These are phyloP conservation scores for Mionectes olivaceus DNA, from an alignment of 2,797 vertebrate genomes.

Conservation along the genomic window DNA sequence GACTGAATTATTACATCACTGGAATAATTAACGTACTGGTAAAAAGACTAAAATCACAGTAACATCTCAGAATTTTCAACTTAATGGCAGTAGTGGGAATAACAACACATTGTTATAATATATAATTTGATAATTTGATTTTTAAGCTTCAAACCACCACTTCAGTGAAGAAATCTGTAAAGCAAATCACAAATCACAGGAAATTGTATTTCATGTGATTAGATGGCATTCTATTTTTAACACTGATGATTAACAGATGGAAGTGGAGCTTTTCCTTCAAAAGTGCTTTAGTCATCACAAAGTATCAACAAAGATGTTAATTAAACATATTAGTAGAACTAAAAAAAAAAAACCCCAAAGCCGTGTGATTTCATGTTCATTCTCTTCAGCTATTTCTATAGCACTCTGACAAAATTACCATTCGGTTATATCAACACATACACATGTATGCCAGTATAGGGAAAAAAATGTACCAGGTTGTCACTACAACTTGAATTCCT, in stretches of 20 bases:
- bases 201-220: slow-evolving; percentile 19
- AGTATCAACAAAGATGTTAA: slow-evolving; percentile 9
- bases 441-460: fast-evolving
- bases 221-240: slow-evolving; percentile 28
- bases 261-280: slow-evolving; percentile 2
- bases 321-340: background rate
- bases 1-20: background rate
- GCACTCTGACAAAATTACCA: background rate
- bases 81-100: background rate
- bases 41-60: background rate
- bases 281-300: slow-evolving; percentile 30
- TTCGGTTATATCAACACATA: background rate
- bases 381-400: background rate
- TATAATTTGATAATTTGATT: background rate
- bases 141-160: slow-evolving; percentile 15
- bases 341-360: background rate
- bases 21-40: background rate
- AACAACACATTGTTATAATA: background rate
- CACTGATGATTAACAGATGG: slow-evolving; percentile 30
- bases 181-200: slow-evolving; percentile 25
- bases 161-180: slow-evolving; percentile 38
- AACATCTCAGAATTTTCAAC: background rate
- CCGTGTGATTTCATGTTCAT: background rate
- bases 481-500: background rate
- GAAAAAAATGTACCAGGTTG: background rate